Evolutionary conservation across 2,888 invertebrate species (phyloP), one percentile per base, ranked within the genome.

Genomic region (Stegophylla sp.): DNA sequence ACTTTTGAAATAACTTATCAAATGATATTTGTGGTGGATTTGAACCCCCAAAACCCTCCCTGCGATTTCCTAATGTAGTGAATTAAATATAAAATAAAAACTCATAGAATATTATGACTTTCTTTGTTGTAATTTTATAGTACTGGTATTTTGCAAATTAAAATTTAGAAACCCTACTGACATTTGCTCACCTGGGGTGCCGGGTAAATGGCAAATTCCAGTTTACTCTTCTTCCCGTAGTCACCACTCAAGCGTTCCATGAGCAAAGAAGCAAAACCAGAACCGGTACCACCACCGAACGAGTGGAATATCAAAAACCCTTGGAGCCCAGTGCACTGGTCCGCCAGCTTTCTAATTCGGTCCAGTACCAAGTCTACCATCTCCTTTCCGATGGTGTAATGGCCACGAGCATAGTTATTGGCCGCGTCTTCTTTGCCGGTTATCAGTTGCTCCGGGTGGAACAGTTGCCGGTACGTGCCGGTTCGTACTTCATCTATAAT

Each of bases 341-440:
- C 96, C 17, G 85, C 84, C 85, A 94, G 88, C 87, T 93, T 95
- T 84, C 95, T 91, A 86, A 95, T 92, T 84, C 95, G 90, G 89
- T 95, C 95, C 84, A 95, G 89, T 1, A 95, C 95, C 85, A 94
- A 88, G 87, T 96, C 96, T 83, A 96, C 94, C 86, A 96, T 94
- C 87, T 96, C 96, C 87, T 94, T 94, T 86, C 96, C 97, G 86
- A 97, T 94, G 84, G 97, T 97, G 90, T 97, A 98, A 88, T 97
- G 97, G 82, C 97, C 97, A 85, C 97, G 92, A 82, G 97, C 97
- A 85, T 97, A 97, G 89, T 97, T 97, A 89, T 97, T 97, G 85
- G 97, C 97, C 67, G 97, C 97, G 86, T 97, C 97, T 88, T 97
- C 97, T 88, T 97, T 97, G 85, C 96, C 96, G 85, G 95, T 96